These are phyloP conservation scores for Parazoanthus darwini DNA, from an alignment of 92 coral and sea anemone genomes.

Conservation along the genomic window DNA sequence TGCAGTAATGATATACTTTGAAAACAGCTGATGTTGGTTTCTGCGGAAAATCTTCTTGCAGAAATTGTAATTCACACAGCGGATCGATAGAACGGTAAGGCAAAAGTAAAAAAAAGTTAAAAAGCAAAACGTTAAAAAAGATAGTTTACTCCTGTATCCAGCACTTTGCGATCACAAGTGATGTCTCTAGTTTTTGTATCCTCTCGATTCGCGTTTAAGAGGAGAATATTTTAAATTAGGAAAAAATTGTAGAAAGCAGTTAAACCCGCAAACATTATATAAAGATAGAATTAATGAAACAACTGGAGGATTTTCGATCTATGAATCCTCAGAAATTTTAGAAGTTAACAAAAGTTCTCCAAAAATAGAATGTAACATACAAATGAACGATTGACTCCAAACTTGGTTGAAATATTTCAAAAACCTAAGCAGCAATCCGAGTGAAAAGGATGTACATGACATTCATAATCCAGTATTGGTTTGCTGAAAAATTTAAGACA, in stretches of 20 bases:
- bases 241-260: background rate
- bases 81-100: background rate
- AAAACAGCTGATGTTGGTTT: background rate
- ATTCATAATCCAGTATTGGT: background rate
- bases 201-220: background rate
- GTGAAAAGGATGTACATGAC: background rate
- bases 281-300: background rate
- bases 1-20: background rate
- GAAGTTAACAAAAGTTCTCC: background rate
- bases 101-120: background rate
- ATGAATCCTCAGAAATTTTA: conserved; percentile 9
- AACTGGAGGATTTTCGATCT: conserved; percentile 1
- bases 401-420: too few relatives aligned
- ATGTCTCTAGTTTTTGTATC: background rate
- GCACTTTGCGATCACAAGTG: conserved; percentile 1
- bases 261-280: background rate
- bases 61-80: background rate
- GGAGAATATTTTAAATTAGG: background rate
- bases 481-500: background rate
- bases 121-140: background rate
- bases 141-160: conserved; percentile 4
- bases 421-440: background rate
- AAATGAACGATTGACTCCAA: too few relatives aligned
- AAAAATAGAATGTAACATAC: too few relatives aligned
- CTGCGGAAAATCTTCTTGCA: background rate